phyloP scores from a whole-genome alignment of 2,113 vertebrate species.

The Paratilapia polleni region DNA sequence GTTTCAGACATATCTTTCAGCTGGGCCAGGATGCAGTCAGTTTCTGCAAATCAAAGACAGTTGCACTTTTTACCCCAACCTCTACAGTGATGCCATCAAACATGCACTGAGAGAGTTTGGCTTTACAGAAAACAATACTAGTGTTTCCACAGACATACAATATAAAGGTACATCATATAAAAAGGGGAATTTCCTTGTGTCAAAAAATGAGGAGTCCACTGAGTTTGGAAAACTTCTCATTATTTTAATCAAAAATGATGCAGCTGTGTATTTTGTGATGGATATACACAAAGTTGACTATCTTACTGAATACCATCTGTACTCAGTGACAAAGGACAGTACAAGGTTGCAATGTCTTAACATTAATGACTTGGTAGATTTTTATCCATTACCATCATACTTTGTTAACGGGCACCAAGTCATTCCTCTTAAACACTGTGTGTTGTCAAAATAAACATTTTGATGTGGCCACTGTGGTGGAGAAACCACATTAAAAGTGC shows the following conservation, averaged over 20 bases:
- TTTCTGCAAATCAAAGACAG: slow-evolving; percentile 54
- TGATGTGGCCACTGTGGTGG: background rate
- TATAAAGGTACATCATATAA: slow-evolving; percentile 17
- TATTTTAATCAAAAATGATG: background rate
- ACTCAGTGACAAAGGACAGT: background rate
- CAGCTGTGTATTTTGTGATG: slow-evolving; percentile 6
- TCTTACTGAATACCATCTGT: background rate
- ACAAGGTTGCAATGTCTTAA: background rate
- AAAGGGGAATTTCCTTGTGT: no score
- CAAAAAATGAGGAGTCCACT: no score
- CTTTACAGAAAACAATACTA: slow-evolving; percentile 2
- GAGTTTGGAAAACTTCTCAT: no score
- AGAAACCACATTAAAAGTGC: background rate
- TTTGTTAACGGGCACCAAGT: slow-evolving; percentile 5
- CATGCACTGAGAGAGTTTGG: slow-evolving; percentile 45
- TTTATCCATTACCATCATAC: background rate
- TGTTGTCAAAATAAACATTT: slow-evolving; percentile 9
- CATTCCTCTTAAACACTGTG: background rate
- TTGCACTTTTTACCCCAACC: slow-evolving; percentile 33
- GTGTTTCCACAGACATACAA: slow-evolving; percentile 33
- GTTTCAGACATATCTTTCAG: slow-evolving; percentile 58
- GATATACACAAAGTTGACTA: background rate
- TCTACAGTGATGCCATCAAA: slow-evolving; percentile 52
- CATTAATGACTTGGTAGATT: rapidly evolving
- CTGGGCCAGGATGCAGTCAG: slow-evolving; percentile 7